These are phyloP conservation scores for Fulmarus glacialis DNA, from an alignment of 2,113 vertebrate genomes.

Conservation along the genomic window DNA sequence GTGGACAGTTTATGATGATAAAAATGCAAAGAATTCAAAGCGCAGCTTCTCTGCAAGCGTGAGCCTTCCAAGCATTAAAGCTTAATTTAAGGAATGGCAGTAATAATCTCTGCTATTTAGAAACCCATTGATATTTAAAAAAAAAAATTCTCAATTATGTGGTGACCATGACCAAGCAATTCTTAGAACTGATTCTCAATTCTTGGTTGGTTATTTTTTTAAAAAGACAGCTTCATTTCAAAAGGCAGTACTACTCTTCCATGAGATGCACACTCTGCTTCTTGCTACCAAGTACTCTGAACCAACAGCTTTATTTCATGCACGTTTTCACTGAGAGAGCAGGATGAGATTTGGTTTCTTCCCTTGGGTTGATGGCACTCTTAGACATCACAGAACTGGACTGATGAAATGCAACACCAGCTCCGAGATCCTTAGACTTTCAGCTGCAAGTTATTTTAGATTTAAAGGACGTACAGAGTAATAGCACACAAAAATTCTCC, in stretches of 20 bases:
- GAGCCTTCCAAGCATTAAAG: background rate
- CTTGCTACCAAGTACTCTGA: background rate
- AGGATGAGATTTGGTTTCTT: background rate
- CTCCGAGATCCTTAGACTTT: background rate
- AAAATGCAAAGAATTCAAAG: background rate
- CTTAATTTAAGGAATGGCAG: background rate
- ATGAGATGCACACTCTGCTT: background rate
- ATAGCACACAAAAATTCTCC: background rate
- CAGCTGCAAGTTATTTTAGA: background rate
- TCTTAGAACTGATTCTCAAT: background rate
- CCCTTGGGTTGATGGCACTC: fast-evolving
- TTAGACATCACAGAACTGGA: background rate
- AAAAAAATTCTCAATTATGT: background rate
- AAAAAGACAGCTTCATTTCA: background rate
- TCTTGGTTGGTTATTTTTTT: background rate
- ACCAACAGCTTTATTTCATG: background rate
- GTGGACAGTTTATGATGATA: background rate
- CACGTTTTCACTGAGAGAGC: background rate
- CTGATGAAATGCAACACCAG: background rate
- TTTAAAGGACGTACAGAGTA: background rate
- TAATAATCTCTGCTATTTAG: background rate
- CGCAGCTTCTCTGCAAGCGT: background rate
- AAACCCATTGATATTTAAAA: background rate
- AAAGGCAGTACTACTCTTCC: background rate
- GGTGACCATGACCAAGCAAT: background rate